These are phyloP conservation scores for Flabesymbios commensalis DNA, from an alignment of 2,888 invertebrate species.

Conservation along the genomic window DNA sequence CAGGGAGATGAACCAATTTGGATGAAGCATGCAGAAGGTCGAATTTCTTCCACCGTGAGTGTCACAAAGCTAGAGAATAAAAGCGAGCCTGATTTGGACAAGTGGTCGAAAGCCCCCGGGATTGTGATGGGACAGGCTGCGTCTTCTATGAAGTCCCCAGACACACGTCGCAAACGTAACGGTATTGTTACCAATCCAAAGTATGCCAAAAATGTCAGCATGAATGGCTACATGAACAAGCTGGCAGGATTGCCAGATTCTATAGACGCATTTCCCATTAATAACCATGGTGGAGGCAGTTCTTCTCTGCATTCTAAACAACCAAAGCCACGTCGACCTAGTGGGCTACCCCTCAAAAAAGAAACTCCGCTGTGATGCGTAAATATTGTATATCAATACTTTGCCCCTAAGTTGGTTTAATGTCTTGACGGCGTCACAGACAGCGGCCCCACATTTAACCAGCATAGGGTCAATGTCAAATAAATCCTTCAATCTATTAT, in stretches of 20 bases:
- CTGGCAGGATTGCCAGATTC: conserved; percentile 34
- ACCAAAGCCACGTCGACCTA: conserved; percentile 56
- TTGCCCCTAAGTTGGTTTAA: no score
- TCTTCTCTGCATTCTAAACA: background rate
- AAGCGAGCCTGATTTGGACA: conserved; percentile 40
- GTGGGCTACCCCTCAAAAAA: conserved; percentile 83
- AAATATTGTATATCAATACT: no score
- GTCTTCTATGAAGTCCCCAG: conserved; percentile 53
- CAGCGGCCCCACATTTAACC: no score
- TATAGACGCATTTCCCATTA: conserved; percentile 18
- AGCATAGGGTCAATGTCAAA: no score
- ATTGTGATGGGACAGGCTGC: conserved; percentile 40
- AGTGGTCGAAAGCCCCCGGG: conserved; percentile 15
- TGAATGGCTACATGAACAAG: conserved; percentile 39
- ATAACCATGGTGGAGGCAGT: background rate
- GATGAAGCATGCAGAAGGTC: conserved; percentile 45
- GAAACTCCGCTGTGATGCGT: conserved; percentile 76
- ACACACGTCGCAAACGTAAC: conserved; percentile 49
- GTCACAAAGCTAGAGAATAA: conserved; percentile 27
- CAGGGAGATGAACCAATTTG: conserved; percentile 45
- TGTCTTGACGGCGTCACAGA: no score
- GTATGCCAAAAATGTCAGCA: conserved; percentile 44
- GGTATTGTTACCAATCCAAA: conserved; percentile 62
- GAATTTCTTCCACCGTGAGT: background rate
- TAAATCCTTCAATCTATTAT: no score